A percentile compares a stretch with the other conserved stretches of the same genome.
Conservation (phyloP, 2,113 vertebrate species). For the Siniperca knerii region DNA sequence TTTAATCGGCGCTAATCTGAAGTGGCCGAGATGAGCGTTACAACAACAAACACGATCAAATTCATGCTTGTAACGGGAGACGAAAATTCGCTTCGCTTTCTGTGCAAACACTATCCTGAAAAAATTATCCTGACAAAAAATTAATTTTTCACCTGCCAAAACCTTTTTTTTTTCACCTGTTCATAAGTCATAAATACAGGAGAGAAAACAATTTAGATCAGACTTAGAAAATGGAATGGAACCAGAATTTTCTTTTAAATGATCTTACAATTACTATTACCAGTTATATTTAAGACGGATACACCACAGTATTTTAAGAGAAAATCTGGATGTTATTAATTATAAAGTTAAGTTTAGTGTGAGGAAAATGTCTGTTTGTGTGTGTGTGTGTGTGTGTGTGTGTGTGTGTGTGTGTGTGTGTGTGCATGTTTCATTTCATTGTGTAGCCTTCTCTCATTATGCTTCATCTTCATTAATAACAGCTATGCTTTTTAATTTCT, state of each 20-base stretch:
- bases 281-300: neutral
- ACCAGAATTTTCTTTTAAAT: neutral
- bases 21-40: no score
- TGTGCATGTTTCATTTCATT: slow-evolving; percentile 18
- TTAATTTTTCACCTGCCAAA: no score
- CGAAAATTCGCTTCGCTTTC: no score
- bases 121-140: no score
- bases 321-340: neutral
- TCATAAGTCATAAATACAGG: no score
- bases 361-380: neutral
- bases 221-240: no score
- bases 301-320: neutral
- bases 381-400: neutral
- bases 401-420: neutral
- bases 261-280: neutral
- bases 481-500: slow-evolving; percentile 80
- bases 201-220: no score
- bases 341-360: slow-evolving; percentile 2
- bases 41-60: no score
- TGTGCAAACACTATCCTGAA: no score
- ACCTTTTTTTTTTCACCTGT: no score
- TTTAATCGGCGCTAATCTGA: no score
- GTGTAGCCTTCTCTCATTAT: slow-evolving; percentile 61
- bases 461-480: slow-evolving; percentile 79
- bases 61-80: no score